Evolutionary conservation across 2,888 invertebrate genomes (phyloP).

Genomic region (Aricia artaxerxes): DNA sequence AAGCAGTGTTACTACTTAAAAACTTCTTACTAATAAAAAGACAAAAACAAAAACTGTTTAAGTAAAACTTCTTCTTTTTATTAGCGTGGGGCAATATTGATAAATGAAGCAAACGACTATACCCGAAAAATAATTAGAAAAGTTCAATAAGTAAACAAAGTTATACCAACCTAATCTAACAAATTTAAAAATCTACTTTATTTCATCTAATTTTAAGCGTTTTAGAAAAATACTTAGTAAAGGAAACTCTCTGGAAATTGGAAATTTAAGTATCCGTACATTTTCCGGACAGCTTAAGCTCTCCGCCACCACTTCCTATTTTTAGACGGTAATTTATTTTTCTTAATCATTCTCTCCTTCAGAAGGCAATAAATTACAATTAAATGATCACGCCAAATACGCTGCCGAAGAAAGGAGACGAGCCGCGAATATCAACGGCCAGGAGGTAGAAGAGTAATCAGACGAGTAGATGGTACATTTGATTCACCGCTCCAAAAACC

Average conservation of each 20-base stretch:
- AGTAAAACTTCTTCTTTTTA: too few relatives aligned
- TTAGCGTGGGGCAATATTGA: too few relatives aligned
- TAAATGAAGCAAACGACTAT: too few relatives aligned
- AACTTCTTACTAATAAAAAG: too few relatives aligned
- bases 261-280: neutral
- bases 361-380: constrained; percentile 24
- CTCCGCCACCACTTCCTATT: neutral
- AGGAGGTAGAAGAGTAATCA: neutral
- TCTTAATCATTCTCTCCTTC: constrained; percentile 13
- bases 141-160: too few relatives aligned
- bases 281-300: constrained; percentile 4
- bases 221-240: neutral
- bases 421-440: constrained; percentile 20
- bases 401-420: constrained; percentile 17
- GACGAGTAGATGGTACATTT: neutral
- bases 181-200: too few relatives aligned
- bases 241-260: neutral
- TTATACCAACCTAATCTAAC: too few relatives aligned
- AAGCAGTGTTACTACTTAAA: too few relatives aligned
- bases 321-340: constrained; percentile 27
- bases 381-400: constrained; percentile 23
- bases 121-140: too few relatives aligned
- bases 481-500: neutral
- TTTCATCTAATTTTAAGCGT: too few relatives aligned
- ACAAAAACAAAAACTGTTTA: too few relatives aligned